Percentiles rank a stretch among this genome's conserved stretches.
These are phyloP conservation scores for Tupaia chinensis DNA, from an alignment of 2,113 vertebrate genomes.

Conservation along the genomic window DNA sequence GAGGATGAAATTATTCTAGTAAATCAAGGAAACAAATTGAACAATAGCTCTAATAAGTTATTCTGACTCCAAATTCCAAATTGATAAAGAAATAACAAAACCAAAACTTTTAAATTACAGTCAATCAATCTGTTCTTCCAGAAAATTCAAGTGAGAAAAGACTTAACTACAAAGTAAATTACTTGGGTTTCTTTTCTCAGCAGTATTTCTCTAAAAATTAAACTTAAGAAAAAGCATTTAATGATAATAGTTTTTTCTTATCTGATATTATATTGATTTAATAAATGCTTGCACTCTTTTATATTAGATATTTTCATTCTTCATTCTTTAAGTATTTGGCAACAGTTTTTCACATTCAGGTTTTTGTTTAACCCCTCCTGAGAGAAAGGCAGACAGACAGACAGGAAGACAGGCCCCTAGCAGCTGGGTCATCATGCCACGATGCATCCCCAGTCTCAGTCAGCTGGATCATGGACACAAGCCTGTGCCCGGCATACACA, in stretches of 20 bases:
- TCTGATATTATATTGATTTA: constrained; percentile 72
- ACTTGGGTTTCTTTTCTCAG: constrained; percentile 67
- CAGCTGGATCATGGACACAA: too few species aligned
- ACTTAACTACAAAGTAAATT: constrained; percentile 50
- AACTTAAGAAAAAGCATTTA: constrained; percentile 63
- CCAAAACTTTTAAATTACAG: constrained; percentile 54
- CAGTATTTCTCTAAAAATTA: constrained; percentile 68
- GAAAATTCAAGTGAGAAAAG: constrained; percentile 54
- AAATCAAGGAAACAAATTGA: background rate
- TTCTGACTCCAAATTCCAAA: constrained; percentile 38
- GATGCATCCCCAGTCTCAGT: too few species aligned
- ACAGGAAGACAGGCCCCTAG: too few species aligned
- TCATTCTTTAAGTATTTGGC: background rate
- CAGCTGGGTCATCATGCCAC: too few species aligned
- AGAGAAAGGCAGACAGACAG: too few species aligned
- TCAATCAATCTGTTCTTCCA: constrained; percentile 56
- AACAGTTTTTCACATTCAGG: too few species aligned
- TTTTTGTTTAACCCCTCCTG: too few species aligned
- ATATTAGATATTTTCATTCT: constrained; percentile 35
- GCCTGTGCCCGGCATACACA: too few species aligned
- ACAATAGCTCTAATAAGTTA: background rate
- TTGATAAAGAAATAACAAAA: constrained; percentile 56
- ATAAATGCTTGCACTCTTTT: background rate
- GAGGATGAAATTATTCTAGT: background rate
- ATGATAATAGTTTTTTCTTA: constrained; percentile 79